Percentiles rank a stretch among this genome's conserved stretches.
These are phyloP conservation scores for Apantesis nais DNA, from an alignment of 2,888 invertebrate species.

Conservation along the genomic window DNA sequence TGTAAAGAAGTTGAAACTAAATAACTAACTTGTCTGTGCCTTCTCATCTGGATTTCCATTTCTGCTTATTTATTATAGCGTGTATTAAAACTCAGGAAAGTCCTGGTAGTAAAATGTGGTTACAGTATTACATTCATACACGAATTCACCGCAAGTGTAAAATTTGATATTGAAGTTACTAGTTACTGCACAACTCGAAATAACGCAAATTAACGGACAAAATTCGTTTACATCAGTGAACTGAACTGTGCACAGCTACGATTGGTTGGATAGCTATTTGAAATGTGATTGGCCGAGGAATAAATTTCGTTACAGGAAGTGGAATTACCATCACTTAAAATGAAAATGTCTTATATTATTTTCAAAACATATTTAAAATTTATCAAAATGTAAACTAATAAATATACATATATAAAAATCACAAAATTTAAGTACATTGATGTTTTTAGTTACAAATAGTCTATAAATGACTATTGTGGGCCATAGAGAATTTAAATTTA, in stretches of 20 bases:
- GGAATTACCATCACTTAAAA: background rate
- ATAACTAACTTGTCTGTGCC: conserved; percentile 66
- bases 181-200: conserved; percentile 12
- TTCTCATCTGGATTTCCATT: conserved; percentile 71
- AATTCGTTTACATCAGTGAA: conserved; percentile 8
- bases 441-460: too few species aligned
- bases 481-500: background rate
- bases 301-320: background rate
- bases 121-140: conserved; percentile 30
- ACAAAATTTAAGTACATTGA: too few species aligned
- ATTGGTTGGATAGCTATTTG: conserved; percentile 37
- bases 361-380: accelerated
- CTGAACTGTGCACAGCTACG: conserved; percentile 21
- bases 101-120: conserved; percentile 14
- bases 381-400: background rate
- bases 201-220: conserved; percentile 40
- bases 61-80: conserved; percentile 15
- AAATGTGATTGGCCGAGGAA: conserved; percentile 27
- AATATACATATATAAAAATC: background rate
- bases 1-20: background rate
- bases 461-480: background rate
- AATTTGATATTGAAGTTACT: background rate
- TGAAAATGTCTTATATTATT: background rate
- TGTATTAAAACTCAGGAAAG: conserved; percentile 19
- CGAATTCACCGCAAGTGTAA: background rate